Evolutionary conservation across 2,797 vertebrate genomes (phyloP), one percentile per base, ranked within the genome.

Genomic region (Mus minutoides): DNA sequence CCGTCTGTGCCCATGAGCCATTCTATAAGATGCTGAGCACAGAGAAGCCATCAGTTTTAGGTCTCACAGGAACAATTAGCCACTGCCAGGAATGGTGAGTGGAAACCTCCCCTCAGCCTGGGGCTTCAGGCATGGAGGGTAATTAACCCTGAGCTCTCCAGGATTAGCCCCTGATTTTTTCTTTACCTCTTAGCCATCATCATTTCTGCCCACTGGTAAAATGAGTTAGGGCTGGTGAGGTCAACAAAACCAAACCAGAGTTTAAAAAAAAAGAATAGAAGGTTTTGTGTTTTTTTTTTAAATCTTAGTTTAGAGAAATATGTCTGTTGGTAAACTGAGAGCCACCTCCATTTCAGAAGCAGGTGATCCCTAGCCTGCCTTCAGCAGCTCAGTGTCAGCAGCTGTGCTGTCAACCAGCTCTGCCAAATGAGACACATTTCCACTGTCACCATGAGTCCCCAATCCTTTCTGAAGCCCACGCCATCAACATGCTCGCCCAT

Each of bases 191-290:
- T 90, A 24, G 17, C 16, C 87, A 31, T 92, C 46, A 13, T 69
- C 40, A 73, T 40, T 94, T 94, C 24, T 58, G 34, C 54, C 34
- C 37, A 84, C 8, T 67, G n/a, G 26, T 52, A 46, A 46, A 76
- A 16, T 83, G 90, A 46, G 5, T 17, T 69, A 89, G 26, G 22
- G 67, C 31, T 87, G 29, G 69, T 54, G 58, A 94, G 46, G 52
- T 73, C 91, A 69, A 92, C 17, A 80, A 76, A 88, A 62, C 31
- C 26, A 67, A 87, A 54, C 52, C 12, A 58, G 78, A 95, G 88
- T 6, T 40, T 29, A 43, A 71, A 75, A 73, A 16, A 16, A 31
- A 40, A 2, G 40, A 71, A 10, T 34, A 46, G 1, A 40, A 58
- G 21, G 8, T 91, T 67, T 14, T 80, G n/a, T 87, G n/a, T 76